Conservation (phyloP, 2,888 invertebrate species). For the Oligia fasciuncula region DNA sequence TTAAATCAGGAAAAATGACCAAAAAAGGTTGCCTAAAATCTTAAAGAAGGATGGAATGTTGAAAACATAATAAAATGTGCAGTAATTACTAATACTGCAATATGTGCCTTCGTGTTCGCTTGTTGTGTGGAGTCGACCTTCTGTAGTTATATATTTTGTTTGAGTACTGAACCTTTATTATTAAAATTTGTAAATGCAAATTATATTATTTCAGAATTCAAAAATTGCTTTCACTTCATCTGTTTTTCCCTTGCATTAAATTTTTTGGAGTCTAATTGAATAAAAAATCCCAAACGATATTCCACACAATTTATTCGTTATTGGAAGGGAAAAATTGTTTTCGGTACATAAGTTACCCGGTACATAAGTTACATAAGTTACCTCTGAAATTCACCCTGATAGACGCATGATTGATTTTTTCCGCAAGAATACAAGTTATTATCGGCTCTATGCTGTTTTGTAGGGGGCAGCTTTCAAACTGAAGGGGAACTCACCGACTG, state of each 20-base stretch:
- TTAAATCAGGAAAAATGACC: too few species aligned
- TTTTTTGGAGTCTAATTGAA: neutral
- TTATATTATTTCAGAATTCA: neutral
- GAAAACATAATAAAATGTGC: too few species aligned
- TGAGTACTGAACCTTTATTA: neutral
- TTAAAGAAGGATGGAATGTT: too few species aligned
- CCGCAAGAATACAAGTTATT: constrained; percentile 1
- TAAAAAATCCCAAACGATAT: constrained; percentile 1
- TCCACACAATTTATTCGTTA: neutral
- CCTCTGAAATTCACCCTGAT: neutral
- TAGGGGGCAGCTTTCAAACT: neutral
- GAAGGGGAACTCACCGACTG: neutral
- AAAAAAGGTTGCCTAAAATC: too few species aligned
- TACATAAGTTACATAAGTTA: neutral
- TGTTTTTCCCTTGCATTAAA: neutral
- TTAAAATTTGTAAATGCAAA: neutral
- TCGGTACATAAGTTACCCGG: neutral
- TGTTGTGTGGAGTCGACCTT: neutral
- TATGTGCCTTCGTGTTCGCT: neutral
- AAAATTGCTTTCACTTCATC: neutral
- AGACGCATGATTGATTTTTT: constrained; percentile 8
- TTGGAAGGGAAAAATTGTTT: constrained; percentile 1
- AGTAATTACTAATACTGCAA: too few species aligned
- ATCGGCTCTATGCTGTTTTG: neutral
- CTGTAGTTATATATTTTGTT: neutral